Conservation (phyloP, 2,113 vertebrate genomes). For the Heterocephalus glaber region DNA sequence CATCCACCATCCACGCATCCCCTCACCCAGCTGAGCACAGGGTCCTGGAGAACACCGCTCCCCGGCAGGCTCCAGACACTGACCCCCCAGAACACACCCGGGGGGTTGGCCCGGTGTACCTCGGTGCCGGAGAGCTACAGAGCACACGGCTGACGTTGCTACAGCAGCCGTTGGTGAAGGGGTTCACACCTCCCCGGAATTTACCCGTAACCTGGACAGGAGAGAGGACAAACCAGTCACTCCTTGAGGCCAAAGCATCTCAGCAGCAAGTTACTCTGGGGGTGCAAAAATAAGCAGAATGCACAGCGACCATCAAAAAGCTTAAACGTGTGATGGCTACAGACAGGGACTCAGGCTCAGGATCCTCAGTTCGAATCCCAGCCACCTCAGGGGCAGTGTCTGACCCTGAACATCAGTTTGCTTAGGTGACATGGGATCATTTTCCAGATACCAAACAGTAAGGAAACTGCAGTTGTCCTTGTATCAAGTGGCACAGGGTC, state of each 20-base stretch:
- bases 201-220: conserved; percentile 94
- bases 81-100: too few relatives aligned
- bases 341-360: not conserved
- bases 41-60: too few relatives aligned
- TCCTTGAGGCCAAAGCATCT: not conserved
- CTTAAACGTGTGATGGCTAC: not conserved
- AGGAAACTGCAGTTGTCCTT: not conserved
- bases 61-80: too few relatives aligned
- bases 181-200: conserved; percentile 97
- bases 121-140: conserved; percentile 96
- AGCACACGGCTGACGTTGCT: conserved; percentile 95
- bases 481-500: not conserved
- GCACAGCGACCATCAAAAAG: not conserved
- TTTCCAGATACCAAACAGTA: conserved; percentile 11
- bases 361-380: not conserved
- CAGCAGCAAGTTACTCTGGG: not conserved
- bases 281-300: not conserved
- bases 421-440: not conserved
- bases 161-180: conserved; percentile 96
- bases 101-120: conserved; percentile 82
- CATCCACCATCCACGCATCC: too few relatives aligned
- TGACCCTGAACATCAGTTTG: not conserved
- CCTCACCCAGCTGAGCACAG: too few relatives aligned
- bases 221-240: not conserved
- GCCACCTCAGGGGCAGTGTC: not conserved